Percentiles rank a stretch among this genome's conserved stretches.
Evolutionary conservation across 1,140 invertebrate species (phyloP).

Genomic region (Drosophila nigromelanica): DNA sequence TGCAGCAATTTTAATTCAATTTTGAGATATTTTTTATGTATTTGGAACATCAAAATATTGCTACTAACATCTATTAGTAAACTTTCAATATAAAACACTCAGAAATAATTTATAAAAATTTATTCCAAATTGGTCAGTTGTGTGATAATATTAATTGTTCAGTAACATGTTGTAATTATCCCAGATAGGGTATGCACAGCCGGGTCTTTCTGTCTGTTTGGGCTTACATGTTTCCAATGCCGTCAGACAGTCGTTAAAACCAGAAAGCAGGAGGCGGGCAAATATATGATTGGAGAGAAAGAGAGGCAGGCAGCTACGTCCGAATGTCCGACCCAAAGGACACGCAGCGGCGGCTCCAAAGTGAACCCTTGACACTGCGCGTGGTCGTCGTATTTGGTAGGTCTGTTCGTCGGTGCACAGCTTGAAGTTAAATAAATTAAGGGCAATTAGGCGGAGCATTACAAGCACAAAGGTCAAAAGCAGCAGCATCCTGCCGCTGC

Average conservation of each 20-base stretch:
- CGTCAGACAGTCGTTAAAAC: slow-evolving; percentile 57
- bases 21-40: no score
- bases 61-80: no score
- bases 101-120: no score
- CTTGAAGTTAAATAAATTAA: slow-evolving; percentile 81
- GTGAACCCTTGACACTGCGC: slow-evolving; percentile 65
- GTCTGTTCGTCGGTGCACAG: slow-evolving; percentile 52
- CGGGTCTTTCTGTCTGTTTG: background rate
- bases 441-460: slow-evolving; percentile 75
- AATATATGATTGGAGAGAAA: background rate
- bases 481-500: slow-evolving; percentile 11
- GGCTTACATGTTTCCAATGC: slow-evolving; percentile 6
- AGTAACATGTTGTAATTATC: slow-evolving; percentile 3
- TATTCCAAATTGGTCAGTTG: slow-evolving; percentile 5
- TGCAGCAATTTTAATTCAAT: no score
- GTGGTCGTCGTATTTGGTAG: slow-evolving; percentile 1
- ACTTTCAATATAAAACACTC: no score
- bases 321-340: slow-evolving; percentile 63
- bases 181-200: slow-evolving; percentile 9
- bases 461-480: slow-evolving; percentile 65
- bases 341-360: slow-evolving; percentile 55
- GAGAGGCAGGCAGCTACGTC: slow-evolving; percentile 30
- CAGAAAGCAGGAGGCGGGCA: background rate
- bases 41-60: no score
- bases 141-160: slow-evolving; percentile 17